phyloP scores from a whole-genome alignment of 2,113 vertebrate species.

The Polypterus senegalus region DNA sequence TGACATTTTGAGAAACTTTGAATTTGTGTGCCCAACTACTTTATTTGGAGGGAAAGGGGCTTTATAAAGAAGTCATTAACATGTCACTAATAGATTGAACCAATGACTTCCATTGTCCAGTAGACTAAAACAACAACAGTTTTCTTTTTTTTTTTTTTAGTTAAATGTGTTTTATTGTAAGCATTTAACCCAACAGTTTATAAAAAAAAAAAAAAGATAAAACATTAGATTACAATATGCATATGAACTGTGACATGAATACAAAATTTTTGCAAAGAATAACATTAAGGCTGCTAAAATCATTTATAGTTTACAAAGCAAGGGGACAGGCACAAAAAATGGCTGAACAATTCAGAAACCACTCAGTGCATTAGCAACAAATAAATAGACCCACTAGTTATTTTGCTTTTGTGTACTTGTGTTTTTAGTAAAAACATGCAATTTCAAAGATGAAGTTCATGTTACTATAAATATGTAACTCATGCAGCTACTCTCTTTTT shows the following conservation, averaged over 20 bases:
- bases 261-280: conserved; percentile 54
- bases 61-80: no score
- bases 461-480: no score
- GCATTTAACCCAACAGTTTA: conserved; percentile 42
- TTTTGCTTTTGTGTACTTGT: no score
- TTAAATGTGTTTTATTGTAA: conserved; percentile 40
- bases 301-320: conserved; percentile 44
- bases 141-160: conserved; percentile 34
- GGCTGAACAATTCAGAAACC: conserved; percentile 55
- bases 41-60: no score
- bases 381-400: conserved; percentile 43
- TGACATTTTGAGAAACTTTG: no score
- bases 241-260: conserved; percentile 49
- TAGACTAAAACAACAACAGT: no score
- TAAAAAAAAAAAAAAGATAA: conserved; percentile 30
- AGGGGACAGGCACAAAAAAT: conserved; percentile 64
- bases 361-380: conserved; percentile 61
- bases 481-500: no score
- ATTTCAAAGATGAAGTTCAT: no score
- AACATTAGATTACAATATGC: conserved; percentile 27
- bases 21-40: no score
- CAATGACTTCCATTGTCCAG: no score
- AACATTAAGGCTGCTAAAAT: conserved; percentile 55
- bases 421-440: no score
- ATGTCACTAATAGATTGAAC: no score